Conservation (phyloP, 2,888 invertebrate species). For the Synergus laeviventris region DNA sequence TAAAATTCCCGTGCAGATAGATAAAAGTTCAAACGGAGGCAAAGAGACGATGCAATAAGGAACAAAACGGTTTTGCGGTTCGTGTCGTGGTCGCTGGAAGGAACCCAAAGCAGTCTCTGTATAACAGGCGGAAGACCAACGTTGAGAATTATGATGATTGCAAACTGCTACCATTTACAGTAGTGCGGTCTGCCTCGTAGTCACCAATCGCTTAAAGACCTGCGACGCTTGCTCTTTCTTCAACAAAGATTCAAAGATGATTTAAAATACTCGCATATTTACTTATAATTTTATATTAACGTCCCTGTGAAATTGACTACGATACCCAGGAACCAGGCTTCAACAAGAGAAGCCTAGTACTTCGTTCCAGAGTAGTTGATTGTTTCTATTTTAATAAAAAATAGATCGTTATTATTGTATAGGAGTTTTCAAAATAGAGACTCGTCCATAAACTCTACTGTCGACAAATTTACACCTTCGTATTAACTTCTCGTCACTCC, state of each 20-base stretch:
- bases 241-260: background rate
- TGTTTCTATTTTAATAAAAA: background rate
- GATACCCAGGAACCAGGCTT: background rate
- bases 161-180: slow-evolving; percentile 74
- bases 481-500: slow-evolving; percentile 29
- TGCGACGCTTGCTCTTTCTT: slow-evolving; percentile 19
- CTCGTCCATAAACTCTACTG: background rate
- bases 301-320: background rate
- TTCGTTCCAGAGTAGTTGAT: background rate
- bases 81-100: slow-evolving; percentile 45
- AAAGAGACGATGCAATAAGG: slow-evolving; percentile 69
- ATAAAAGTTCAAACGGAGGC: slow-evolving; percentile 28
- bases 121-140: slow-evolving; percentile 60
- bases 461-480: slow-evolving; percentile 13
- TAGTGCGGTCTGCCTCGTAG: slow-evolving; percentile 63
- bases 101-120: slow-evolving; percentile 40
- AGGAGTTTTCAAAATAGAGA: slow-evolving; percentile 9
- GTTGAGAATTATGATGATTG: slow-evolving; percentile 74
- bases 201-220: slow-evolving; percentile 23
- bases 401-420: background rate
- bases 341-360: too few relatives aligned
- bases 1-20: background rate
- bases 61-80: slow-evolving; percentile 72
- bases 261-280: background rate
- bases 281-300: background rate